These are phyloP conservation scores for Rhabditoides inermis DNA, from an alignment of 2,888 invertebrate species.

Conservation along the genomic window DNA sequence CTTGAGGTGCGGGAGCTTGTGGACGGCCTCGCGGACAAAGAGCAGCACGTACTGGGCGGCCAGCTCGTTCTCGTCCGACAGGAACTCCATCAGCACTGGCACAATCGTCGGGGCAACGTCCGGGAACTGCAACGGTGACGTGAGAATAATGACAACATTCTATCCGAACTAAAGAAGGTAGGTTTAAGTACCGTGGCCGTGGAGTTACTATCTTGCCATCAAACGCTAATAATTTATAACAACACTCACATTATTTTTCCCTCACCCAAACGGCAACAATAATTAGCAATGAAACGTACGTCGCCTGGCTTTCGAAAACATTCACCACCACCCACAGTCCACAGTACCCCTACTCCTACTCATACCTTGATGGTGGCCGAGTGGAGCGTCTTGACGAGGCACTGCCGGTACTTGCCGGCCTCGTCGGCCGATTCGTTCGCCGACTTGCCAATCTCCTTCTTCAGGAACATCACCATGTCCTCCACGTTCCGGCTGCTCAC, in stretches of 20 bases:
- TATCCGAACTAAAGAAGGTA: conserved; percentile 68
- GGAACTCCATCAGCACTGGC: conserved; percentile 84
- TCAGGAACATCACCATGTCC: conserved; percentile 60
- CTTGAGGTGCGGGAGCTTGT: conserved; percentile 72
- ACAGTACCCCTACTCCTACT: no score
- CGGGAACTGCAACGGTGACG: conserved; percentile 62
- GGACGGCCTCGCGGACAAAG: conserved; percentile 90
- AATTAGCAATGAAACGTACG: no score
- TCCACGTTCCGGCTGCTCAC: conserved; percentile 84
- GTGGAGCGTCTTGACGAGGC: conserved; percentile 87
- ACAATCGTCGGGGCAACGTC: conserved; percentile 84
- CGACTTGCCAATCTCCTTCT: conserved; percentile 51
- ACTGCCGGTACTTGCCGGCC: conserved; percentile 80
- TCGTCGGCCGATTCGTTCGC: conserved; percentile 68
- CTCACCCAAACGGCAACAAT: no score
- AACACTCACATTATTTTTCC: no score
- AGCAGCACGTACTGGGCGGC: conserved; percentile 88
- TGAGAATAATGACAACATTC: conserved; percentile 59
- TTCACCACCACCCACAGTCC: background rate
- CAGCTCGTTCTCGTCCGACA: conserved; percentile 64
- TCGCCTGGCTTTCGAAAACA: background rate
- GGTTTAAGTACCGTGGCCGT: no score
- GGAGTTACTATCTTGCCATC: no score
- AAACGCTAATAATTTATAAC: no score
- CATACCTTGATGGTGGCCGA: conserved; percentile 44